Evolutionary conservation across 2,888 invertebrate species (phyloP).

Genomic region (Eudemis profundana): DNA sequence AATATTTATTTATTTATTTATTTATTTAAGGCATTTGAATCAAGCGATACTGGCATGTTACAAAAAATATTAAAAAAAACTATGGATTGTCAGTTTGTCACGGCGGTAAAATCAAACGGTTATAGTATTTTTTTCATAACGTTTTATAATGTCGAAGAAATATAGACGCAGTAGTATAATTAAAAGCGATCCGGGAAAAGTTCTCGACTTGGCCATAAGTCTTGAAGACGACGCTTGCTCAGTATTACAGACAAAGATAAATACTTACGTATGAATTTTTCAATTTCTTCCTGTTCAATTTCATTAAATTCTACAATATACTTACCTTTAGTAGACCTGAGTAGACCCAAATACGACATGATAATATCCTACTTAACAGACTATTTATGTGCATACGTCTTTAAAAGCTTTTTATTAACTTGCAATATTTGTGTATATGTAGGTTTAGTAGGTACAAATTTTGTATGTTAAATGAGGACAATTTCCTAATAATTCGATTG

Average conservation of each 20-base stretch:
- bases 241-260: slow-evolving; percentile 85
- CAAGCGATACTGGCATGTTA: slow-evolving; percentile 21
- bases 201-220: slow-evolving; percentile 82
- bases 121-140: slow-evolving; percentile 11
- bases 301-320: no score
- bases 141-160: slow-evolving; percentile 46
- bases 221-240: slow-evolving; percentile 78
- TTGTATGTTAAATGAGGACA: no score
- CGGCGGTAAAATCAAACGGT: slow-evolving; percentile 23
- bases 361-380: no score
- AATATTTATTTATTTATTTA: no score
- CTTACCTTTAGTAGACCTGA: no score
- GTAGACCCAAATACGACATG: no score
- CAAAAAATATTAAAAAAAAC: slow-evolving; percentile 14
- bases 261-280: slow-evolving; percentile 79
- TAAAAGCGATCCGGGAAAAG: slow-evolving; percentile 84
- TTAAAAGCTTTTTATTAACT: no score
- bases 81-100: slow-evolving; percentile 35
- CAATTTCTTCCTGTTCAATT: not conserved
- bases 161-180: slow-evolving; percentile 67
- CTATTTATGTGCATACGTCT: no score
- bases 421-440: no score
- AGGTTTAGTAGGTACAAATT: no score
- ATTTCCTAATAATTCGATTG: no score
- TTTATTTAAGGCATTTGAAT: no score